Conservation (phyloP, 2,113 vertebrate species). For the Ovibos moschatus region DNA sequence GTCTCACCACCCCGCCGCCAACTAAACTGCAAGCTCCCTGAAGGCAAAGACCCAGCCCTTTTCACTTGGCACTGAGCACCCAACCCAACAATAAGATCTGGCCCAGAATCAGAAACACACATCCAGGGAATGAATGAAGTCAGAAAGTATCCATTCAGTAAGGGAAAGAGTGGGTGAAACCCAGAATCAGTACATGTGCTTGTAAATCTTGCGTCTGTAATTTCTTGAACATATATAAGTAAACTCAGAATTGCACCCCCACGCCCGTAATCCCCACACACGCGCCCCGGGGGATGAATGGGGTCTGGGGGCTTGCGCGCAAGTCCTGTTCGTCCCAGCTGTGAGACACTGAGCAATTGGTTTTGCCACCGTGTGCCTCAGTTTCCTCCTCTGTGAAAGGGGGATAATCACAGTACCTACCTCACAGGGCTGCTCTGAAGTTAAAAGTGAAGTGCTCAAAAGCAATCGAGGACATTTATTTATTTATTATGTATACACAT, state of each 20-base stretch:
- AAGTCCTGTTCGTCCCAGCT: not conserved
- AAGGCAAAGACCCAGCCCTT: not conserved
- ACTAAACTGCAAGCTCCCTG: not conserved
- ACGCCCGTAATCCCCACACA: too few species aligned
- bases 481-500: not conserved
- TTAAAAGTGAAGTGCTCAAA: not conserved
- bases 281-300: not conserved
- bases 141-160: not conserved
- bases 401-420: not conserved
- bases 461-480: not conserved
- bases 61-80: not conserved
- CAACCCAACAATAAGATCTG: not conserved
- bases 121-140: not conserved
- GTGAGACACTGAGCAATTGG: not conserved
- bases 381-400: not conserved
- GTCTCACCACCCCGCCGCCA: not conserved
- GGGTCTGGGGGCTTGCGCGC: not conserved
- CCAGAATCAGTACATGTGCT: not conserved
- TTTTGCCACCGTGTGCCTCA: not conserved
- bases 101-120: not conserved
- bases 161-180: not conserved
- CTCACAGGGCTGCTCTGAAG: not conserved
- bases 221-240: not conserved
- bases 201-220: not conserved
- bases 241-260: not conserved